These are phyloP conservation scores for Ethmia dodecea DNA, from an alignment of 2,888 invertebrate genomes.

Conservation along the genomic window DNA sequence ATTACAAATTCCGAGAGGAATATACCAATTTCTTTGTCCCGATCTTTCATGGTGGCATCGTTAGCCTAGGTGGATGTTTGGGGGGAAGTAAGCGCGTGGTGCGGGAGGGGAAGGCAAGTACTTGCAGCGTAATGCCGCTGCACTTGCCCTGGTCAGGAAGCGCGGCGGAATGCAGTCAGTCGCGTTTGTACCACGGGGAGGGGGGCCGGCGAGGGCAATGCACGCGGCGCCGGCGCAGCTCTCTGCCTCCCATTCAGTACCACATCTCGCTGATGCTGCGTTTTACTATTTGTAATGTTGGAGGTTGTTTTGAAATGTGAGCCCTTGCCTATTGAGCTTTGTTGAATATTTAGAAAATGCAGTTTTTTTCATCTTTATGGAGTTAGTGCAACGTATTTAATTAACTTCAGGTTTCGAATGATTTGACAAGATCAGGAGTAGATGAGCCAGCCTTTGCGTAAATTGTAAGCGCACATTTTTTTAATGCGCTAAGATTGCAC, in stretches of 20 bases:
- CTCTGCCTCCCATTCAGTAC: constrained; percentile 61
- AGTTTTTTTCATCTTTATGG: too few species aligned
- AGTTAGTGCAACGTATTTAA: too few species aligned
- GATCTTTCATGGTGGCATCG: constrained; percentile 37
- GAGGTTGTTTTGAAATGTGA: constrained; percentile 16
- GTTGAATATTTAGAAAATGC: too few species aligned
- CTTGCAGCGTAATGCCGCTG: constrained; percentile 69
- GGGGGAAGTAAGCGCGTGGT: constrained; percentile 18
- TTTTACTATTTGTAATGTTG: constrained; percentile 48
- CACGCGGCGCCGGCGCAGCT: constrained; percentile 64
- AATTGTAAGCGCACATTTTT: too few species aligned
- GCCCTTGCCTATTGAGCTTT: neutral
- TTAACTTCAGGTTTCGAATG: too few species aligned
- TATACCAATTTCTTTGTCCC: constrained; percentile 40
- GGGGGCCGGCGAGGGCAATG: constrained; percentile 43
- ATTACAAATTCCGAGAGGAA: constrained; percentile 34
- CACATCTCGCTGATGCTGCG: constrained; percentile 49
- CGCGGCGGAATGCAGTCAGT: constrained; percentile 76
- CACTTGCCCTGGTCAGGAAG: constrained; percentile 77
- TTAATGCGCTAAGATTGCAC: too few species aligned
- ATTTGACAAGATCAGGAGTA: too few species aligned
- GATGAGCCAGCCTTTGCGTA: too few species aligned
- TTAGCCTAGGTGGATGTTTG: constrained; percentile 34
- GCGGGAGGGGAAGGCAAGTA: constrained; percentile 42
- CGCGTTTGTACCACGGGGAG: constrained; percentile 55